These are phyloP conservation scores for Cryptocephalus primarius DNA, from an alignment of 2,888 invertebrate species.

Conservation along the genomic window DNA sequence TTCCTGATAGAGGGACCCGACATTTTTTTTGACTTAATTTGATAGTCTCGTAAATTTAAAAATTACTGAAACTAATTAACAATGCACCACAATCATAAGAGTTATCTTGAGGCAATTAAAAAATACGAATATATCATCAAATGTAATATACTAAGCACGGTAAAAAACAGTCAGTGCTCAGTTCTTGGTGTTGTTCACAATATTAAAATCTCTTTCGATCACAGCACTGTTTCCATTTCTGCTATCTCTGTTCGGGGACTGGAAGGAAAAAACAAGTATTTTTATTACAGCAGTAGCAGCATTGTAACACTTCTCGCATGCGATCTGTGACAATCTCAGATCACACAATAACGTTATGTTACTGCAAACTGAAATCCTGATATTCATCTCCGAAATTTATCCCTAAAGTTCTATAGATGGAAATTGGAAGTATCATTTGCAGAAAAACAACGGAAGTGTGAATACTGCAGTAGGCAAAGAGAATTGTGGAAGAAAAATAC, in stretches of 20 bases:
- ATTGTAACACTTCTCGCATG: neutral
- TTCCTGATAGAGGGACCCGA: neutral
- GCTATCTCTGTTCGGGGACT: constrained; percentile 56
- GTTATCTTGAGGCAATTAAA: constrained; percentile 23
- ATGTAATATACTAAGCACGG: neutral
- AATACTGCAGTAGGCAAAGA: too few relatives aligned
- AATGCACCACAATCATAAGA: constrained; percentile 38
- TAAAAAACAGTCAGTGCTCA: constrained; percentile 2
- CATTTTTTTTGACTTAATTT: too few relatives aligned
- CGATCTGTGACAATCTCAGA: neutral
- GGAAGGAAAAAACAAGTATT: constrained; percentile 26
- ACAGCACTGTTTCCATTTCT: constrained; percentile 90
- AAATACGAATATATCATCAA: constrained; percentile 5
- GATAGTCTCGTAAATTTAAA: neutral
- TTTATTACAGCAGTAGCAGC: neutral
- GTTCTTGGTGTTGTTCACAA: constrained; percentile 14
- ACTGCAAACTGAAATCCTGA: too few relatives aligned
- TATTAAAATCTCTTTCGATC: constrained; percentile 35
- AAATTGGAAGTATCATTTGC: too few relatives aligned
- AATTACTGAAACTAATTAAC: constrained; percentile 27
- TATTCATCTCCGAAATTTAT: too few relatives aligned
- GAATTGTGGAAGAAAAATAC: too few relatives aligned
- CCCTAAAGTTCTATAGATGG: too few relatives aligned
- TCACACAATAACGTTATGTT: too few relatives aligned
- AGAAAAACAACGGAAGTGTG: too few relatives aligned